These are phyloP conservation scores for Thaumetopoea pityocampa DNA, from an alignment of 1,140 invertebrate species.

Conservation along the genomic window DNA sequence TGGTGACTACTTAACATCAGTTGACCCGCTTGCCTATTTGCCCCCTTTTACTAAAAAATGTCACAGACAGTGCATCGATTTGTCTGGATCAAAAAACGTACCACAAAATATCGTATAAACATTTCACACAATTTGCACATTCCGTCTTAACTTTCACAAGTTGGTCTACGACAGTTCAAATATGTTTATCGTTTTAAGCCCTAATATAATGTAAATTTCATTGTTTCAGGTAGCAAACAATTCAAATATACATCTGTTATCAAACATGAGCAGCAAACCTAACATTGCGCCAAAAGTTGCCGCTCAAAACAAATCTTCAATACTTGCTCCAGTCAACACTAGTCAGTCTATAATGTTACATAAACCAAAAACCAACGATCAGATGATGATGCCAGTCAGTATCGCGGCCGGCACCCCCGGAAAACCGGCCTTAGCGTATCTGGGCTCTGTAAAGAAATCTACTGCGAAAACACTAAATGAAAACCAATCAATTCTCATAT, in stretches of 20 bases:
- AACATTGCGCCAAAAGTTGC: slow-evolving; percentile 59
- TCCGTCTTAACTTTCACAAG: too few relatives aligned
- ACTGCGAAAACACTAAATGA: slow-evolving; percentile 47
- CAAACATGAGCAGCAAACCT: slow-evolving; percentile 59
- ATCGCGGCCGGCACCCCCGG: slow-evolving; percentile 48
- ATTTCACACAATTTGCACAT: too few relatives aligned
- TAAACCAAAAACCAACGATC: slow-evolving; percentile 64
- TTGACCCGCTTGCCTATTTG: too few relatives aligned
- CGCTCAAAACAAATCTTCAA: slow-evolving; percentile 52
- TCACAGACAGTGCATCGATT: too few relatives aligned
- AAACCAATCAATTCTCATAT: slow-evolving; percentile 68
- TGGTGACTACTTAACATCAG: too few relatives aligned
- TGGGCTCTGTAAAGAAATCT: slow-evolving; percentile 64
- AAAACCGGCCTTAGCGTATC: slow-evolving; percentile 62
- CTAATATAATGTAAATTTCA: slow-evolving; percentile 10
- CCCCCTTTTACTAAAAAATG: too few relatives aligned
- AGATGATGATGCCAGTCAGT: slow-evolving; percentile 68
- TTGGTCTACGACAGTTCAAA: too few relatives aligned
- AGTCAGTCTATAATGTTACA: slow-evolving; percentile 71
- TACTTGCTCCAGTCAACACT: slow-evolving; percentile 54
- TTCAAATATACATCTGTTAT: slow-evolving; percentile 64
- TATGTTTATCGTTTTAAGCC: too few relatives aligned
- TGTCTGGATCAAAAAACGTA: too few relatives aligned
- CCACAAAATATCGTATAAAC: too few relatives aligned
- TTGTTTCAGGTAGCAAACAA: slow-evolving; percentile 62